Evolutionary conservation across 1,140 invertebrate genomes (phyloP), one percentile per base, ranked within the genome.

Genomic region (Brachionus plicatilis): DNA sequence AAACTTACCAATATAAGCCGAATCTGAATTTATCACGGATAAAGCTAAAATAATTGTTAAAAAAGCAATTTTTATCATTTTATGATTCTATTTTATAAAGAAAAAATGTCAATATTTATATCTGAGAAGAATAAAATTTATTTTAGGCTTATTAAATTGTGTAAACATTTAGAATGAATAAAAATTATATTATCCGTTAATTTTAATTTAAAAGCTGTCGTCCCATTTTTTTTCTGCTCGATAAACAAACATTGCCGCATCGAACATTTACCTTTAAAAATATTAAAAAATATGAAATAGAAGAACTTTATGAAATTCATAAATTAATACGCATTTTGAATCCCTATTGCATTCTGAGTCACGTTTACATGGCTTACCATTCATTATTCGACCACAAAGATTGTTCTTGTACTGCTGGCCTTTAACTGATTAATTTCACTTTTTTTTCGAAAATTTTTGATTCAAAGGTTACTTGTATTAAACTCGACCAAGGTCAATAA

Each of bases 241-340:
- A 60, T 60, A 68, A 68, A 68, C 66, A 68, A 33, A 68, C 14
- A 68, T 68, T 68, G 2, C 66, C 66, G 33, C 66, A 68, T 68
- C 66, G 27, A 68, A 68, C 66, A 68, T 68, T 68, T 68, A 68
- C 33, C 66, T 68, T 27, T 9, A 66, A 27, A 11, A 14, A 68
- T 12, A 29, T 68, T 29, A 33, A n/a, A 68, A 41, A 33, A 14
- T 68, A 68, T 66, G 12, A 68, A 68, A 68, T 33, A 12, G n/a
- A 68, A 29, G 2, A 14, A 29, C 33, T 37, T 37, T 37, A 37
- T 37, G n/a, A 20, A 9, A 9, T 24, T 20, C 5, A n/a, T 9
- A 68, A 41, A 33, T 33, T 12, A 68, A 2, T 68, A 68, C 66
- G 66, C 66, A 68, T 68, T 68, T 68, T 12, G 66, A 27, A 14